Conservation (phyloP, 2,888 invertebrate species). For the Aleiodes alternator region DNA sequence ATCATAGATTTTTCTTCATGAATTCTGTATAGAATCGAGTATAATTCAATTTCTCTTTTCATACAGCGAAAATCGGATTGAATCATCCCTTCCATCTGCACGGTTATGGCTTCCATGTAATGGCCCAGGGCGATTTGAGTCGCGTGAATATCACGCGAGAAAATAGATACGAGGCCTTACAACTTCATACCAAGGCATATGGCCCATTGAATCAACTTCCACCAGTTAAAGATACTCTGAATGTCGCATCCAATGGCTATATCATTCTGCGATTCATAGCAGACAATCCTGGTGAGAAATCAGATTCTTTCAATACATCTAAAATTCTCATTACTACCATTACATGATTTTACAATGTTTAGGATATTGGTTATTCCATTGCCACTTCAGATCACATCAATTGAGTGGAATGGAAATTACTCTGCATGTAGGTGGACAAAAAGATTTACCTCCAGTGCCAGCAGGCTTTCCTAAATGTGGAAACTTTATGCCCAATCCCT, state of each 20-base stretch:
- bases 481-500: slow-evolving; percentile 48
- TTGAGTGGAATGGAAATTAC: slow-evolving; percentile 64
- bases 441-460: slow-evolving; percentile 63
- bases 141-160: slow-evolving; percentile 79
- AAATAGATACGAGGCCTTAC: slow-evolving; percentile 79
- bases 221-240: slow-evolving; percentile 89
- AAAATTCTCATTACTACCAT: not conserved
- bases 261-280: slow-evolving; percentile 90
- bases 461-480: slow-evolving; percentile 60
- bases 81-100: slow-evolving; percentile 94
- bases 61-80: slow-evolving; percentile 84
- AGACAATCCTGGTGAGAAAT: slow-evolving; percentile 86
- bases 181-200: slow-evolving; percentile 85
- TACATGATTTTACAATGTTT: slow-evolving; percentile 2
- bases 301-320: not conserved
- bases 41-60: not conserved
- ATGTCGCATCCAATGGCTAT: slow-evolving; percentile 93
- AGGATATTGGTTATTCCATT: slow-evolving; percentile 70
- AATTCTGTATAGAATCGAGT: slow-evolving; percentile 1
- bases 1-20: not conserved
- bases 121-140: slow-evolving; percentile 82
- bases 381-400: slow-evolving; percentile 65
- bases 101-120: slow-evolving; percentile 87
- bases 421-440: slow-evolving; percentile 58
- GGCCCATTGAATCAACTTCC: slow-evolving; percentile 82